Base-by-base conservation (phyloP, 2,888 invertebrate species). In the Catocala nupta region DNA sequence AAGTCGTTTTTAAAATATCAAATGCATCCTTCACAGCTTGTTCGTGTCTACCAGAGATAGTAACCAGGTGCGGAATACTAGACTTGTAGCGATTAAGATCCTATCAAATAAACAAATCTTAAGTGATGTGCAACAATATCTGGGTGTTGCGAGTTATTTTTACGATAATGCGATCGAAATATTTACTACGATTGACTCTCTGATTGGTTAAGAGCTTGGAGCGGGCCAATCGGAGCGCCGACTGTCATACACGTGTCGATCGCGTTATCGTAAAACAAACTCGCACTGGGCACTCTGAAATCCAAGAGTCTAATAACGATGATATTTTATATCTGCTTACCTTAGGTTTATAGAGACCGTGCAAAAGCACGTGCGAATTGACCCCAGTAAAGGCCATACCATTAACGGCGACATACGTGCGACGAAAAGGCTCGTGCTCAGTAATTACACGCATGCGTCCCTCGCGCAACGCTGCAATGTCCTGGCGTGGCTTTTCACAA, bases 391-490 rank as follows among this genome's bases (percentile, higher is more conserved):
- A 54, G 0, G 88, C 85, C 1, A 86, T 56, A 36, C 81, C 78
- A 55, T 87, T 89, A 34, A 89, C 76, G 36, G 83, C 88, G 4
- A 80, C 64, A 36, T 81, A 87, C 0, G 78, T 95, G 45, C 96
- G 95, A 13, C 91, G 83, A 90, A 96, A 96, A 0, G 78, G 90
- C 66, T 80, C 94, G 88, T 85, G 90, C 66, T 93, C 96, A 0
- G 94, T 92, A 1, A 97, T 94, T 8, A 97, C 95, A 76, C 91
- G 78, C 16, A 95, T 83, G 49, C 91, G 86, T 0, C 95, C 95
- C 1, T 95, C 92, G 8, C 86, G 84, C 13, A 96, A 75, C 33
- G 94, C 93, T 43, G 88, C 87, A 0, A 95, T 73, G 47, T 92
- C 93, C 12, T 87, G 83, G 8, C 94, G 89, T 0, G 97, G 96